A percentile compares a stretch with the other conserved stretches of the same genome.
Conservation (phyloP, 2,113 vertebrate species). For the Panthera leo region DNA sequence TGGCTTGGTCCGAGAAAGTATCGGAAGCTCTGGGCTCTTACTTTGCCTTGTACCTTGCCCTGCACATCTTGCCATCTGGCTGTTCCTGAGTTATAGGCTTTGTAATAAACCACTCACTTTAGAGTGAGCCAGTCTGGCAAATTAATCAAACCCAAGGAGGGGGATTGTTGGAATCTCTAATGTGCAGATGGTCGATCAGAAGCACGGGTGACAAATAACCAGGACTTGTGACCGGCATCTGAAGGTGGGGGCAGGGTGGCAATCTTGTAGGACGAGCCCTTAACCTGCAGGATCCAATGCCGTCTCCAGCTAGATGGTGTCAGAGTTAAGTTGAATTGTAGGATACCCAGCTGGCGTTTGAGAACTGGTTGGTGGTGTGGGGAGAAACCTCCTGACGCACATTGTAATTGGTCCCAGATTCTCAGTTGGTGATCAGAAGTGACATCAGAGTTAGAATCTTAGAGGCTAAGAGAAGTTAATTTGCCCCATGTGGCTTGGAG, state of each 20-base stretch:
- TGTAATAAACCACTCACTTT: neutral
- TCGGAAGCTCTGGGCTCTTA: neutral
- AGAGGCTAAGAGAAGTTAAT: neutral
- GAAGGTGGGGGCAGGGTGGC: neutral
- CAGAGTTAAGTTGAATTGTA: neutral
- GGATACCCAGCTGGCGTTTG: neutral
- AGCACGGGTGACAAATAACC: neutral
- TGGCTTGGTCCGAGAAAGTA: too few relatives aligned
- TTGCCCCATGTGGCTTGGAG: neutral
- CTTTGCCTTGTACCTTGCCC: neutral
- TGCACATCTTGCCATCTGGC: neutral
- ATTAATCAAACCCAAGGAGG: neutral
- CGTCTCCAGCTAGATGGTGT: neutral
- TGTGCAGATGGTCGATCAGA: neutral
- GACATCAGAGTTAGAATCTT: neutral
- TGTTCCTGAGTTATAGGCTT: neutral
- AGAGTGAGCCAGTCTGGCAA: neutral
- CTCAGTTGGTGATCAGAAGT: neutral
- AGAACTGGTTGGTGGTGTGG: neutral
- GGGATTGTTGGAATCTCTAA: neutral
- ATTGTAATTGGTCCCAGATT: neutral
- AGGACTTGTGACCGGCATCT: neutral
- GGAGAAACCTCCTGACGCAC: neutral
- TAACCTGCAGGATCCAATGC: neutral
- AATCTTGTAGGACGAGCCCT: neutral